Base-by-base conservation (phyloP, 2,888 invertebrate species). In the Iphiclides podalirius region DNA sequence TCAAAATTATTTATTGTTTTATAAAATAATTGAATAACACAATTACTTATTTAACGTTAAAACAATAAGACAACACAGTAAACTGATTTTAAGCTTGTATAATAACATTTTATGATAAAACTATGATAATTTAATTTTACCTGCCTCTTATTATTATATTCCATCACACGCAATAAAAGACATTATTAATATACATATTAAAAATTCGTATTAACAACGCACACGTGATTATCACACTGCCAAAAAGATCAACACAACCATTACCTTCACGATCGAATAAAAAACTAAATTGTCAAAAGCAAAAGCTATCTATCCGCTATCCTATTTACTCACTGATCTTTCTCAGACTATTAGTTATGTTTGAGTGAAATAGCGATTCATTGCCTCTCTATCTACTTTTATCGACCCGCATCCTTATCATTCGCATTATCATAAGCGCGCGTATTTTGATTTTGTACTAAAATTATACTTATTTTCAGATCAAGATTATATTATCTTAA, bases 371-470 rank as follows among this genome's bases (percentile, higher is more conserved):
- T 37, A 67, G 64, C 60, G 48, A 59, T 64, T 75, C 66, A 1
- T 54, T 62, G 43, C 56, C 35, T 79, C 77, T 72, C 72, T 67
- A 15, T 78, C 67, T 40, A 54, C 56, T 55, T 51, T 55, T 82
- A 83, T 83, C 75, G 82, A 83, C 72, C 78, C 66, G 67, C 67
- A 70, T 67, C 52, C 66, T 64, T 74, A 71, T 71, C 73, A 67
- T 66, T 67, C 58, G 54, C 51, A 40, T 46, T 61, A 64, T 54
- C 54, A 64, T 60, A 59, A 74, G 74, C 75, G 76, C 72, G 73
- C 74, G 77, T 77, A 68, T 23, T 46, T 45, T 36, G 1, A 11
- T 45, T 11, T 8, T n/a, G 4, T 2, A 15, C 15, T 11, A 9
- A 13, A 48, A n/a, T n/a, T n/a, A n/a, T n/a, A n/a, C n/a, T n/a